These are phyloP conservation scores for Sinocyclocheilus rhinocerous DNA, from an alignment of 2,113 vertebrate species.

Conservation along the genomic window DNA sequence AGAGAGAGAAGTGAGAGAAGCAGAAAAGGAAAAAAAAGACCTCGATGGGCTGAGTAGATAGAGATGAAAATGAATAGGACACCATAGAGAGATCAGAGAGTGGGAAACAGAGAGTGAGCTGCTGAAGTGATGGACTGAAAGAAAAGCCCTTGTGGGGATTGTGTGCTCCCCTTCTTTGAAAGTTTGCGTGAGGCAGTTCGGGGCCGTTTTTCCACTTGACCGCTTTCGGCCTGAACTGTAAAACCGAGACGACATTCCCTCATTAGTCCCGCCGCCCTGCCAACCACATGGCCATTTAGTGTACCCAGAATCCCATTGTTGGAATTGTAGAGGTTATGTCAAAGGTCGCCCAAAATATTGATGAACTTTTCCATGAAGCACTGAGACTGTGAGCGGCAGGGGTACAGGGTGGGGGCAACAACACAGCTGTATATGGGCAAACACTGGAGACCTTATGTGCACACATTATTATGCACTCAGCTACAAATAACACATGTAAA, in stretches of 20 bases:
- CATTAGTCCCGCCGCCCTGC: slow-evolving; percentile 78
- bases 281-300: slow-evolving; percentile 78
- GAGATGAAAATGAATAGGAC: slow-evolving; percentile 42
- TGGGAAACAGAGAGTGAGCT: slow-evolving; percentile 31
- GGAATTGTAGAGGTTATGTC: slow-evolving; percentile 74
- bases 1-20: slow-evolving; percentile 20
- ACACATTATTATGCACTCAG: slow-evolving; percentile 46
- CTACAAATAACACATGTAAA: slow-evolving; percentile 42
- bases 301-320: slow-evolving; percentile 78
- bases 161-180: slow-evolving; percentile 65
- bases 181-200: slow-evolving; percentile 77
- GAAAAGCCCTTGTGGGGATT: slow-evolving; percentile 62
- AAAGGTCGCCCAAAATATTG: slow-evolving; percentile 82
- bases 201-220: slow-evolving; percentile 72
- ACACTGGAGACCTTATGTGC: slow-evolving; percentile 38
- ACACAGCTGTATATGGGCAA: slow-evolving; percentile 68
- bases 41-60: not conserved
- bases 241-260: slow-evolving; percentile 80
- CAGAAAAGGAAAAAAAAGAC: slow-evolving; percentile 1
- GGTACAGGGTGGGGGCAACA: slow-evolving; percentile 60
- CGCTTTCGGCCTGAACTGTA: slow-evolving; percentile 73
- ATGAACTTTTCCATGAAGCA: slow-evolving; percentile 74
- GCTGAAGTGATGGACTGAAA: slow-evolving; percentile 64
- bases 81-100: slow-evolving; percentile 42
- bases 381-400: slow-evolving; percentile 59